Base-by-base conservation (phyloP, 2,888 invertebrate genomes). In the Subacronicta megacephala region DNA sequence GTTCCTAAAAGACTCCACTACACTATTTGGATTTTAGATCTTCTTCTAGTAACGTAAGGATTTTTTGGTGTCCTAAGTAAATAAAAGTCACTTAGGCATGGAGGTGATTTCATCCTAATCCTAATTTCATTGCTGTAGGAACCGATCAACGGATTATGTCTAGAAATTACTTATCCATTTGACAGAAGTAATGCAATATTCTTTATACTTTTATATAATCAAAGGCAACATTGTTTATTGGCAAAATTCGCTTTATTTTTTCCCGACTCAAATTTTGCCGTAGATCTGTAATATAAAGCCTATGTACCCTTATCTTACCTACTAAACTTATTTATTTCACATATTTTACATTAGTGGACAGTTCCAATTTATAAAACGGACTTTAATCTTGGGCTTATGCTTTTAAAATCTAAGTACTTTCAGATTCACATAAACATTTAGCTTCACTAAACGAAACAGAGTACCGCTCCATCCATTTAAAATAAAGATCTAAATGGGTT, bases 401-500 rank as follows among this genome's bases (percentile, higher is more conserved):
- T 50, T 46, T 49, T 18, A 42, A 16, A 47, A 36, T 2, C 18
- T 40, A 35, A 26, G 26, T 10, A 26, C 37, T 33, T 53, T 50
- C 36, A 51, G 37, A 38, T 52, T 18, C 18, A 33, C 16, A 46
- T 46, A 53, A 35, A 35, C 35, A 41, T 62, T 52, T 43, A 44
- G 15, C 2, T n/a, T 18, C 40, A 53, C 50, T 47, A 45, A 47
- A 58, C 46, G 40, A 63, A 70, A 45, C 36, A 64, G 29, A 67
- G 64, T 37, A 49, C 15, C 7, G 50, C 35, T 23, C 51, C 54
- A 50, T n/a, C 43, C 15, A 54, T 59, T 63, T 17, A 31, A 65
- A 58, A 58, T 58, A 51, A 53, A 54, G 53, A 40, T 20, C 47
- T 44, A 62, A 70, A 70, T 67, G 53, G 53, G 43, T 51, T 62